These are phyloP conservation scores for Mythimna vitellina DNA, from an alignment of 2,888 invertebrate species.

Conservation along the genomic window DNA sequence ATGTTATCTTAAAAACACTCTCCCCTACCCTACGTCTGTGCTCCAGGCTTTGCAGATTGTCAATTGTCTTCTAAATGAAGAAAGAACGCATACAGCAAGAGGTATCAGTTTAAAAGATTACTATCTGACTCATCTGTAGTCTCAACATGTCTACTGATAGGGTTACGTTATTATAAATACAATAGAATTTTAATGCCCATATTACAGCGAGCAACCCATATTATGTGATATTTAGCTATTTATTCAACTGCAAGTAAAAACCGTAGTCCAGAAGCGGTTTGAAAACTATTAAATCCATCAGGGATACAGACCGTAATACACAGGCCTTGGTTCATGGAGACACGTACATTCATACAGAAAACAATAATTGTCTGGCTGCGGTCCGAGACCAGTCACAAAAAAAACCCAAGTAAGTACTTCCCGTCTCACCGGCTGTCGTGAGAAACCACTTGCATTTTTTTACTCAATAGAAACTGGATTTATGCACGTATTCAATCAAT, in stretches of 20 bases:
- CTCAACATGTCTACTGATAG: constrained; percentile 7
- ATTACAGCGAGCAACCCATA: constrained; percentile 9
- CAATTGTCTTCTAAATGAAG: constrained; percentile 3
- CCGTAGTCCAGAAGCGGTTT: not conserved
- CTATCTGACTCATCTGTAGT: constrained; percentile 8
- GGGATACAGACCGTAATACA: constrained; percentile 10
- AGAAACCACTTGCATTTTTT: constrained; percentile 19
- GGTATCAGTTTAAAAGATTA: constrained; percentile 3
- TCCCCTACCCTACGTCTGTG: no score
- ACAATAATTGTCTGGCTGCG: constrained; percentile 23
- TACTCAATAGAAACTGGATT: constrained; percentile 18
- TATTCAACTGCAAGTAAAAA: not conserved
- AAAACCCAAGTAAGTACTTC: constrained; percentile 33
- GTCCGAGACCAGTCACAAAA: constrained; percentile 36
- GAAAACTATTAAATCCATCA: not conserved
- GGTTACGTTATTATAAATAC: constrained; percentile 36
- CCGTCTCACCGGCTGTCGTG: constrained; percentile 30
- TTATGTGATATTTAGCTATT: constrained; percentile 8
- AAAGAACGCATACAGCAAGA: not conserved
- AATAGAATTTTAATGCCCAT: constrained; percentile 24
- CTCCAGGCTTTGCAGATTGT: no score
- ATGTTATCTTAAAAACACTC: no score
- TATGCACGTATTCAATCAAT: constrained; percentile 11
- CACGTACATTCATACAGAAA: constrained; percentile 6
- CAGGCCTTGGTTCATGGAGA: not conserved